These are phyloP conservation scores for Myoxocephalus aenaeus DNA, from an alignment of 2,797 vertebrate species.

Conservation along the genomic window DNA sequence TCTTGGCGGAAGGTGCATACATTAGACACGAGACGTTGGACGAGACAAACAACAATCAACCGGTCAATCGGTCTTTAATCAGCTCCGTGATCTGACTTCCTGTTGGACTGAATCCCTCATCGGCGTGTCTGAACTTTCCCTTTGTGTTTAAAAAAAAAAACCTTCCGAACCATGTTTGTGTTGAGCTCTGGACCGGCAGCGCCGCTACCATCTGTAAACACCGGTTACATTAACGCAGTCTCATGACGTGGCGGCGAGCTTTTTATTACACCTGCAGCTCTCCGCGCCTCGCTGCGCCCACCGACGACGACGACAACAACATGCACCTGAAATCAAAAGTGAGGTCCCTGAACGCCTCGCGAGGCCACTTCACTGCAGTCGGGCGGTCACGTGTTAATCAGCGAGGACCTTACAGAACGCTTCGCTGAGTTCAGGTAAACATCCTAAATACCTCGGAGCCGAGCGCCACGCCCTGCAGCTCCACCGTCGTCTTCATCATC, in stretches of 20 bases:
- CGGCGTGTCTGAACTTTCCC: not conserved
- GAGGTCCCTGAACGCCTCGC: not conserved
- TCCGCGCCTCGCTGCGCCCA: conserved; percentile 10
- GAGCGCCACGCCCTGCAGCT: conserved; percentile 24
- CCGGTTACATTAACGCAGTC: conserved; percentile 31
- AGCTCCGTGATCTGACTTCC: not conserved
- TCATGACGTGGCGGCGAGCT: not conserved
- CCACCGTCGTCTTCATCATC: conserved; percentile 64
- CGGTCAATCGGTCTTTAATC: too few species aligned
- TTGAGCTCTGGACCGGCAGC: not conserved
- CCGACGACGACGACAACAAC: not conserved
- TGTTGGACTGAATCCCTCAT: not conserved
- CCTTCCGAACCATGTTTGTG: not conserved
- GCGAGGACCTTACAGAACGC: not conserved
- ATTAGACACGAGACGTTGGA: too few species aligned
- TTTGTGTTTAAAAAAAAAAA: not conserved
- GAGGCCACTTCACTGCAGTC: too few species aligned
- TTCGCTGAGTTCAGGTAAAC: conserved; percentile 71
- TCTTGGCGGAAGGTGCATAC: too few species aligned
- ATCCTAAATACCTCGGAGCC: conserved; percentile 66
- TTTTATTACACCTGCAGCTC: conserved; percentile 50
- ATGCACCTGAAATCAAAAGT: not conserved
- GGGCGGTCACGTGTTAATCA: too few species aligned
- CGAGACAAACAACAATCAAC: too few species aligned
- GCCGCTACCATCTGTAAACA: conserved; percentile 33